Conservation (phyloP, 2,113 vertebrate genomes). For the Salvator merianae region DNA sequence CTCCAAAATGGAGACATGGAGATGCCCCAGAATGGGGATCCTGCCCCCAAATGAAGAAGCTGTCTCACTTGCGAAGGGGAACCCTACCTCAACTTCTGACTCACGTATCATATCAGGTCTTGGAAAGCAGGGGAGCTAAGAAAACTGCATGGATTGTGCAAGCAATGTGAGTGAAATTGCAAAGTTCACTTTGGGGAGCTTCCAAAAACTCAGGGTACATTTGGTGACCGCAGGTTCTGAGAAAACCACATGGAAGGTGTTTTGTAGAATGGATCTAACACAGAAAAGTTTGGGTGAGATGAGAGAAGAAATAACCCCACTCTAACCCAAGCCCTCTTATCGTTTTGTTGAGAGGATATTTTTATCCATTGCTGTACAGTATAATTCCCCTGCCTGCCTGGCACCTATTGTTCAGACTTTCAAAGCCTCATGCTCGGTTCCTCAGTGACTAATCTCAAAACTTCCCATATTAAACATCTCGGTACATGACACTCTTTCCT, state of each 20-base stretch:
- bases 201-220: background rate
- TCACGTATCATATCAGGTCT: no score
- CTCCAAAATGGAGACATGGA: no score
- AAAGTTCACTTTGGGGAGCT: no score
- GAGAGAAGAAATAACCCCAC: no score
- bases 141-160: no score
- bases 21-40: no score
- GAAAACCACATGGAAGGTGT: background rate
- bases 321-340: background rate
- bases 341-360: slow-evolving; percentile 7
- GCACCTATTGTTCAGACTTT: slow-evolving; percentile 11
- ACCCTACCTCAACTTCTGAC: no score
- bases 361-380: background rate
- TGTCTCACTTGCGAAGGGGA: no score
- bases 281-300: background rate
- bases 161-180: no score
- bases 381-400: background rate
- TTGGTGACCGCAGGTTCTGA: background rate
- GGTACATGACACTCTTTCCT: background rate
- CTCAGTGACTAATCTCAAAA: slow-evolving; percentile 1
- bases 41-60: no score
- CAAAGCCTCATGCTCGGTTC: background rate
- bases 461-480: slow-evolving; percentile 2
- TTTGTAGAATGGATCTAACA: background rate
- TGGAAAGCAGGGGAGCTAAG: background rate